These are phyloP conservation scores for Xanthia togata DNA, from an alignment of 2,888 invertebrate genomes.

Conservation along the genomic window DNA sequence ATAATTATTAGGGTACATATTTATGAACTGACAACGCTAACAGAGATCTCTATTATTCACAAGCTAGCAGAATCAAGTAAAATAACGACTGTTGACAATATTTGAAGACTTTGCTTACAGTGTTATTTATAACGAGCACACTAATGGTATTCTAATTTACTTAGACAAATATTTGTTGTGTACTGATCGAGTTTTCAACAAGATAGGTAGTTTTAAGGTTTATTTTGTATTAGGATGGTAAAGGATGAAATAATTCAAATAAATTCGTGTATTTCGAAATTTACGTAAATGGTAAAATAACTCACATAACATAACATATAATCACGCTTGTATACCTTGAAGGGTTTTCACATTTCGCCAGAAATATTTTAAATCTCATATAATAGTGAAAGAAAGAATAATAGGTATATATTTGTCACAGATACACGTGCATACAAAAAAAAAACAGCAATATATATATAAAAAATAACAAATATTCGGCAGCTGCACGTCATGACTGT, in stretches of 20 bases:
- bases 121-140: slow-evolving; percentile 40
- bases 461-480: no score
- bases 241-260: not conserved
- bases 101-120: slow-evolving; percentile 18
- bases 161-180: slow-evolving; percentile 42
- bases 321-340: not conserved
- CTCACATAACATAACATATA: not conserved
- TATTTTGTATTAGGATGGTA: not conserved
- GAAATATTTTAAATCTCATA: no score
- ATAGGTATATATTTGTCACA: no score
- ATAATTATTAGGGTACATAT: slow-evolving; percentile 17
- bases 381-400: no score
- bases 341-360: no score
- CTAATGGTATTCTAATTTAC: slow-evolving; percentile 51
- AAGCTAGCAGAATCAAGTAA: slow-evolving; percentile 15
- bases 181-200: slow-evolving; percentile 21
- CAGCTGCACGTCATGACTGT: no score
- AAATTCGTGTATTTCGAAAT: not conserved
- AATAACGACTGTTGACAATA: slow-evolving; percentile 17
- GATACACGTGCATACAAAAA: no score
- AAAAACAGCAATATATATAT: no score
- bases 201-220: not conserved
- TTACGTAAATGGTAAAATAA: not conserved
- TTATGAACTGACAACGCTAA: slow-evolving; percentile 11
- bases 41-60: slow-evolving; percentile 27